phyloP scores from a whole-genome alignment of 2,888 invertebrate genomes.

The Eupeodes latifasciatus region DNA sequence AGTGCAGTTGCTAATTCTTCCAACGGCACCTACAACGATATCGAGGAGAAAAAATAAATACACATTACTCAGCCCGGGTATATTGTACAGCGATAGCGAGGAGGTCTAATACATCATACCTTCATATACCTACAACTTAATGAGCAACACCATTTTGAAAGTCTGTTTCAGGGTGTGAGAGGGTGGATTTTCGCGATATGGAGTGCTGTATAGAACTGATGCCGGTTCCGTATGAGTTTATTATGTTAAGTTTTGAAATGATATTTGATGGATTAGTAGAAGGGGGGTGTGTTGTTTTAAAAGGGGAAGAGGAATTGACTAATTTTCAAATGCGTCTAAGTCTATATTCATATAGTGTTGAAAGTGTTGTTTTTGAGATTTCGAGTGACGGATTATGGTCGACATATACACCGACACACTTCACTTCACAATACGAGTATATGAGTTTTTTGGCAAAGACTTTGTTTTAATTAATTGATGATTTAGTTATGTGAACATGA shows the following conservation, averaged over 20 bases:
- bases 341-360: neutral
- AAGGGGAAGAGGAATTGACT: neutral
- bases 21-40: constrained; percentile 65
- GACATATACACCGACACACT: neutral
- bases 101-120: neutral
- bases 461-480: constrained; percentile 34
- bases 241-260: constrained; percentile 37
- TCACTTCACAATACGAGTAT: neutral
- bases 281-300: neutral
- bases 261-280: constrained; percentile 15
- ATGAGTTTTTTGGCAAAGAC: neutral
- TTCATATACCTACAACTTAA: constrained; percentile 24
- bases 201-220: neutral
- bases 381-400: constrained; percentile 55
- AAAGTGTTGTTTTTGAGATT: constrained; percentile 40
- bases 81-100: neutral
- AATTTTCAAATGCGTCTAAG: constrained; percentile 3
- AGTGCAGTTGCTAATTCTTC: constrained; percentile 68
- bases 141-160: constrained; percentile 60
- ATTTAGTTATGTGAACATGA: neutral
- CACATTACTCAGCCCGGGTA: constrained; percentile 50
- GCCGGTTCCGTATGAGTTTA: constrained; percentile 9
- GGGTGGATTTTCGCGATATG: neutral
- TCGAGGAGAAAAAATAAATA: constrained; percentile 59
- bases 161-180: constrained; percentile 4